Base-by-base conservation (phyloP, 2,888 invertebrate species). In the Lasioglossum malachurum region DNA sequence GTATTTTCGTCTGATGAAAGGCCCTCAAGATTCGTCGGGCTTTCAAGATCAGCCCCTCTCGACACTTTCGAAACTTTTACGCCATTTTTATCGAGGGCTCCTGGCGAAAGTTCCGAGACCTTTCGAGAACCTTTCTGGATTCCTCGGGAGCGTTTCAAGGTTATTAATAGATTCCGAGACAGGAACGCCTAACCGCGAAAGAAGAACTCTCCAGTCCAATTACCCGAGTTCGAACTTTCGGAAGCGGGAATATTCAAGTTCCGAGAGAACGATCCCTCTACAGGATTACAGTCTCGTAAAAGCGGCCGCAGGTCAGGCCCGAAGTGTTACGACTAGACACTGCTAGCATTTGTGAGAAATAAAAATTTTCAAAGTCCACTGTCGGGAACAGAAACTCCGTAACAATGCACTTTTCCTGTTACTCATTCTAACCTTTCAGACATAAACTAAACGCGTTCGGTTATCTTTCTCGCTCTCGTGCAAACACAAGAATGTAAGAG, bases 211-310 rank as follows among this genome's bases (percentile, higher is more conserved):
- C n/a, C 23, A n/a, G 23, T 71, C 41, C 71, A 41, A 71, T 71
- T 71, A 71, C 71, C 1, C 12, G 0, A 12, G 0, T 44, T n/a
- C 41, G 71, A 71, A 41, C 23, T 71, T 71, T 2, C 41, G 10
- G n/a, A 41, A 71, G 14, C 23, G 38, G 41, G 71, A 41, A 71
- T 69, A 69, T 38, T 35, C 38, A 67, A 67, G 67, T 35, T 67
- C 67, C 67, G 19, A 3, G 27, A 27, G 31, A 69, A 69, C 27
- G 19, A 46, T n/a, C 38, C 83, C 80, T 76, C 80, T 83, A 75
- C 87, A 86, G 86, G 77, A 86, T 88, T 86, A 87, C 80, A 64
- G 71, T 71, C 78, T 87, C 87, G 81, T 87, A 86, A 88, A 88
- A 41, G 80, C 67, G n/a, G 41, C 23, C 35, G 38, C 49, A 35